Base-by-base conservation (phyloP, 2,888 invertebrate genomes). In the Liopterus haemorrhoidalis region DNA sequence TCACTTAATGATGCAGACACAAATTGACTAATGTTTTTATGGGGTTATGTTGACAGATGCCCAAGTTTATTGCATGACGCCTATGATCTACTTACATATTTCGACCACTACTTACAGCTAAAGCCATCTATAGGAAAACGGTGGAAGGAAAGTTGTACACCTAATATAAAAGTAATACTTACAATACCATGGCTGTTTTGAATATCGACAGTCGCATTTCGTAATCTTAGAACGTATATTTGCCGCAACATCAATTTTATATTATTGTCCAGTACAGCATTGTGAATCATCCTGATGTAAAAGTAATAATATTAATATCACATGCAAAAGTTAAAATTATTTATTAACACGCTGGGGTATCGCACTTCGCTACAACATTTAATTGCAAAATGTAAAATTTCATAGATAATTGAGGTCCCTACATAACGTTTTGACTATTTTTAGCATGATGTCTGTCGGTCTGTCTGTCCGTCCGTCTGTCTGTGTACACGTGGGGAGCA, bases 271-370 rank as follows among this genome's bases (percentile, higher is more conserved):
- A 52, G 19, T 6, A 50, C 48, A 2, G 49, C 48, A 16, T 41
- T 39, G 9, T 52, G 52, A 2, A 52, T 30, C 2, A 46, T 48
- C 27, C 52, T 52, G 36, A 41, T 50, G 50, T 16, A 37, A 11
- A 38, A 30, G 12, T 4, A 2, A 25, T 3, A 25, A 4, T 25
- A 4, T 25, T 25, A 2, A 25, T n/a, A 25, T 3, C 25, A 3
- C 3, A 25, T 4, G n/a, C 12, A 25, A 3, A 3, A 25, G n/a
- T 25, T 4, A 40, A 12, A 40, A 18, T 15, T 36, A 21, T 19
- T 19, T 21, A 15, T 21, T 12, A 5, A 9, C 11, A 19, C 36
- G 15, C 8, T n/a, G n/a, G 6, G 18, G n/a, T 15, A 15, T 24
- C 9, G 18, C n/a, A 9, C 5, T 8, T 22, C 22, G 22, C 22